phyloP scores from a whole-genome alignment of 2,113 vertebrate genomes.

The Gobiocypris rarus region DNA sequence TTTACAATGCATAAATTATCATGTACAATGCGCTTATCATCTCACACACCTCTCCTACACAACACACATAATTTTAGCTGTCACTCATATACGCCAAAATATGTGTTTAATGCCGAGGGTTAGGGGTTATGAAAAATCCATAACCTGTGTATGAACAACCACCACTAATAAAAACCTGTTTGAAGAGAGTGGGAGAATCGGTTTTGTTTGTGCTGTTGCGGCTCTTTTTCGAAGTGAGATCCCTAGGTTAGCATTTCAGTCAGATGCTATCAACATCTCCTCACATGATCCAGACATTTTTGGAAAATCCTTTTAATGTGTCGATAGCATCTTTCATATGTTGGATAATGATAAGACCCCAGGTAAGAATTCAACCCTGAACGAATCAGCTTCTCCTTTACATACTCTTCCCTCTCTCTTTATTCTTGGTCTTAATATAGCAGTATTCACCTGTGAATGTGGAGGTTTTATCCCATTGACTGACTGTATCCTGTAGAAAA shows the following conservation, averaged over 20 bases:
- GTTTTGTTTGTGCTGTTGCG: background rate
- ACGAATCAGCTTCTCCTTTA: constrained; percentile 40
- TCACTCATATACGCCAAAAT: background rate
- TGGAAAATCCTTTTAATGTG: constrained; percentile 56
- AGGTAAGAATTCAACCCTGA: constrained; percentile 61
- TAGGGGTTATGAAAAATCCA: constrained; percentile 1
- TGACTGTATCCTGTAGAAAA: constrained; percentile 13
- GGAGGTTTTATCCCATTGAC: constrained; percentile 4
- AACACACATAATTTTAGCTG: background rate
- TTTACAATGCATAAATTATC: constrained; percentile 8
- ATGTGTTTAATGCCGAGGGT: background rate
- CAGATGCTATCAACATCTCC: constrained; percentile 37
- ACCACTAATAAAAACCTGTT: background rate
- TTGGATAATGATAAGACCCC: constrained; percentile 66
- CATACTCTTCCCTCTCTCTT: background rate
- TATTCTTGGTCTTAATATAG: background rate
- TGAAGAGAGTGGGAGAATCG: background rate
- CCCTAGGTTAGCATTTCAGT: constrained; percentile 44
- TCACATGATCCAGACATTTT: constrained; percentile 49
- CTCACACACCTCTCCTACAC: background rate
- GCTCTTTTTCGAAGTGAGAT: background rate
- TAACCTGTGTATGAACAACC: background rate
- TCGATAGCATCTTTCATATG: constrained; percentile 65
- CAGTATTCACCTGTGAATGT: background rate
- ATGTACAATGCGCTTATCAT: background rate